phyloP scores from a whole-genome alignment of 2,797 vertebrate genomes.

The Liparis tanakae region DNA sequence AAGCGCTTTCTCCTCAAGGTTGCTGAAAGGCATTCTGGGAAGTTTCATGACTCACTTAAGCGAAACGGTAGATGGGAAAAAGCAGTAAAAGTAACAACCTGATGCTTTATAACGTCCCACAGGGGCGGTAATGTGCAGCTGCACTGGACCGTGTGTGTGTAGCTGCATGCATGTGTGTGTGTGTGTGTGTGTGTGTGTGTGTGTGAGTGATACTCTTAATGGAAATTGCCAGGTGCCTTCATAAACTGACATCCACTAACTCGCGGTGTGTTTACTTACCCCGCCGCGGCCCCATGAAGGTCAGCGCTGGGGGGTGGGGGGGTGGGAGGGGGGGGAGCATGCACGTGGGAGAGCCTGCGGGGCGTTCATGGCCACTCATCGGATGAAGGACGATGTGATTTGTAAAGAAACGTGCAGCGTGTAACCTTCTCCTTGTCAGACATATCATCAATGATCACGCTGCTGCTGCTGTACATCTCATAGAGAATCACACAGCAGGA shows the following conservation, averaged over 20 bases:
- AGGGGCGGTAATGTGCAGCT: conserved; percentile 36
- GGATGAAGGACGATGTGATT: neutral
- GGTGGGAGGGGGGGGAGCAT: neutral
- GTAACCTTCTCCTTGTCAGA: neutral
- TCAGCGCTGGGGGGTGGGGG: conserved; percentile 18
- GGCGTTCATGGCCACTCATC: neutral
- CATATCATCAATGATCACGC: neutral
- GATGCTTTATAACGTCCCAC: conserved; percentile 9
- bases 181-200: conserved; percentile 8
- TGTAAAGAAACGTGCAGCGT: neutral
- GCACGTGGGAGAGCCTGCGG: conserved; percentile 13
- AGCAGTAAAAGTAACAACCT: conserved; percentile 7
- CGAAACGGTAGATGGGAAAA: neutral
- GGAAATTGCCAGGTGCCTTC: conserved; percentile 40
- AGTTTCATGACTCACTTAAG: neutral
- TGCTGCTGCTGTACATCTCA: neutral
- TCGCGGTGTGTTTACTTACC: conserved; percentile 50
- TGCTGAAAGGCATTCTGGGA: conserved; percentile 4
- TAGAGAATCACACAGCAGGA: neutral
- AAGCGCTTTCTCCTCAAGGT: neutral
- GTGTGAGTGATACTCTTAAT: neutral
- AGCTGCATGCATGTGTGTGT: too few species aligned
- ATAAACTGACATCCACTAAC: conserved; percentile 5
- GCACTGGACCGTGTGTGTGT: neutral
- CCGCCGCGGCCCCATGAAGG: conserved; percentile 50